Evolutionary conservation across 2,113 vertebrate species (phyloP).

Genomic region (Scalopus aquaticus): DNA sequence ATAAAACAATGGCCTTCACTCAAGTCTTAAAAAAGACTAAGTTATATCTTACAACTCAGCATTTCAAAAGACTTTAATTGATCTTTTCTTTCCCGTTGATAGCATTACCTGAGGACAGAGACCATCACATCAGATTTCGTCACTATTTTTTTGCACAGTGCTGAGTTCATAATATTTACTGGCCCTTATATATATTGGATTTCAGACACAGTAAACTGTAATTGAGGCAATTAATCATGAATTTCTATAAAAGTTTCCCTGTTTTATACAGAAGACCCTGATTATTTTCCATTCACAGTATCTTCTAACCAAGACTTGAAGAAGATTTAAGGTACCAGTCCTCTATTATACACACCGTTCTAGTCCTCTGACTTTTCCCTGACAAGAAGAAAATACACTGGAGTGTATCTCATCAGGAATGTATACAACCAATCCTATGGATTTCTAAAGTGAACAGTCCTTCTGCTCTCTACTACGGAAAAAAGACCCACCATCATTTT

Average conservation of each 20-base stretch:
- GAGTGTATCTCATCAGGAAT: slow-evolving; percentile 3
- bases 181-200: slow-evolving; percentile 21
- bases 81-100: background rate
- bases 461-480: background rate
- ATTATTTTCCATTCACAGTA: background rate
- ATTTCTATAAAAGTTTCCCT: slow-evolving; percentile 23
- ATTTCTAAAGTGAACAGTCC: background rate
- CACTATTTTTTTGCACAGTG: background rate
- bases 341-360: background rate
- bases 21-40: background rate
- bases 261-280: background rate
- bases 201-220: slow-evolving; percentile 35
- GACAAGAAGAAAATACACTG: slow-evolving; percentile 27
- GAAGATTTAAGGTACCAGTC: slow-evolving; percentile 14
- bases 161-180: slow-evolving; percentile 1
- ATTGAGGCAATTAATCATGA: slow-evolving; percentile 29
- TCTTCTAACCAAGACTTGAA: background rate
- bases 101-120: background rate
- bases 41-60: background rate
- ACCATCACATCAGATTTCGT: slow-evolving; percentile 13
- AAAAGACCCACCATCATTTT: background rate
- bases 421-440: background rate
- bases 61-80: slow-evolving; percentile 9
- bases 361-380: background rate
- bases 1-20: slow-evolving; percentile 18